Evolutionary conservation across 2,797 vertebrate species (phyloP).

Genomic region (Nothura maculosa): DNA sequence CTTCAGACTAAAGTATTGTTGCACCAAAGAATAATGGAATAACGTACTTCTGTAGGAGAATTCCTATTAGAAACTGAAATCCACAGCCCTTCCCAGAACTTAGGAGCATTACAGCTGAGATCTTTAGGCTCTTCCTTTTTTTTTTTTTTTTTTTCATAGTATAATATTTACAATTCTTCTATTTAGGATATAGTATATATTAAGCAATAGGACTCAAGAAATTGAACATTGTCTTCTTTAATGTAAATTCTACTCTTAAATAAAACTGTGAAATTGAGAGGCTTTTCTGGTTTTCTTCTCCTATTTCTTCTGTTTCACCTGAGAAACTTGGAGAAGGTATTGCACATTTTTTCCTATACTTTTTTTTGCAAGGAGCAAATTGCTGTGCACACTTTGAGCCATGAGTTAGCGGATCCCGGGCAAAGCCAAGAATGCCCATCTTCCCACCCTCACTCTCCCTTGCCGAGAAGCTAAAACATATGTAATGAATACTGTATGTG

Average conservation of each 20-base stretch:
- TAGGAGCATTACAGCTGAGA: background rate
- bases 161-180: background rate
- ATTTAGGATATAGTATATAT: background rate
- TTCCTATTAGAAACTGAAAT: background rate
- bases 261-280: background rate
- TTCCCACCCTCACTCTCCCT: background rate
- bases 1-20: background rate
- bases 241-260: background rate
- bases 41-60: background rate
- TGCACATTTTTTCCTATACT: background rate
- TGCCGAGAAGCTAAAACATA: background rate
- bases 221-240: background rate
- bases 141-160: background rate
- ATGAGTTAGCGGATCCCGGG: background rate
- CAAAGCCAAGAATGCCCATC: background rate
- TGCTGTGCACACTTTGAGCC: background rate
- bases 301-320: background rate
- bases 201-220: background rate
- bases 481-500: accelerated
- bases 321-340: background rate
- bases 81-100: background rate
- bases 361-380: background rate
- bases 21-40: background rate
- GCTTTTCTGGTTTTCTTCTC: background rate
- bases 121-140: background rate